Conservation (phyloP, 1,140 invertebrate genomes). For the Drosophila sechellia region DNA sequence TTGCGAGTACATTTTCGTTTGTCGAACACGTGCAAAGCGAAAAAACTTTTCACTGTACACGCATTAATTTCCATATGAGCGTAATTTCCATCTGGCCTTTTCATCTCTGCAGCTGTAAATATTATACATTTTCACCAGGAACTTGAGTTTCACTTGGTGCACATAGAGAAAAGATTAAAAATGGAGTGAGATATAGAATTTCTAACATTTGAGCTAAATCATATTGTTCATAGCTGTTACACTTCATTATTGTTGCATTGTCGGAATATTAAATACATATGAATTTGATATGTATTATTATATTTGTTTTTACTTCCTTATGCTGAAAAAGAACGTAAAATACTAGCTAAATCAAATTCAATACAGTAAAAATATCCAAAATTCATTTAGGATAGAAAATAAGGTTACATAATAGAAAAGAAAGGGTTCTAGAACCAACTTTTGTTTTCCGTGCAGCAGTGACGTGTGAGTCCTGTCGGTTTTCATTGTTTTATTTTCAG, state of each 20-base stretch:
- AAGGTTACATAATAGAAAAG: no score
- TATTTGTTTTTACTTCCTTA: no score
- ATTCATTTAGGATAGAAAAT: no score
- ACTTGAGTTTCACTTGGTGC: constrained; percentile 19
- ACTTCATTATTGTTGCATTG: no score
- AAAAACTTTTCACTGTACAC: constrained; percentile 57
- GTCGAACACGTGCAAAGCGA: constrained; percentile 29
- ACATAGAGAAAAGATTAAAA: background rate
- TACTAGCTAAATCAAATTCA: no score
- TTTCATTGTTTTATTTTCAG: constrained; percentile 27
- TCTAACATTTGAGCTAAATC: no score
- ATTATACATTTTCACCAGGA: constrained; percentile 27
- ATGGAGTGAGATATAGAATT: background rate
- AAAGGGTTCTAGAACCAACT: no score
- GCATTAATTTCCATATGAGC: constrained; percentile 65
- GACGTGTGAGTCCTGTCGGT: constrained; percentile 21
- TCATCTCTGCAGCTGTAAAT: constrained; percentile 42
- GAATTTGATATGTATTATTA: no score
- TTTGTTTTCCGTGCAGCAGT: constrained; percentile 3
- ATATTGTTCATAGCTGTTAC: no score
- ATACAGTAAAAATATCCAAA: no score
- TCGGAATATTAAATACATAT: no score
- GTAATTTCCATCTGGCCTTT: constrained; percentile 60
- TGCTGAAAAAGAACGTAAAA: no score
- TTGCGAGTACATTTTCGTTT: constrained; percentile 51